phyloP scores from a whole-genome alignment of 2,797 vertebrate genomes.

The Mormyrus hasselquistii region DNA sequence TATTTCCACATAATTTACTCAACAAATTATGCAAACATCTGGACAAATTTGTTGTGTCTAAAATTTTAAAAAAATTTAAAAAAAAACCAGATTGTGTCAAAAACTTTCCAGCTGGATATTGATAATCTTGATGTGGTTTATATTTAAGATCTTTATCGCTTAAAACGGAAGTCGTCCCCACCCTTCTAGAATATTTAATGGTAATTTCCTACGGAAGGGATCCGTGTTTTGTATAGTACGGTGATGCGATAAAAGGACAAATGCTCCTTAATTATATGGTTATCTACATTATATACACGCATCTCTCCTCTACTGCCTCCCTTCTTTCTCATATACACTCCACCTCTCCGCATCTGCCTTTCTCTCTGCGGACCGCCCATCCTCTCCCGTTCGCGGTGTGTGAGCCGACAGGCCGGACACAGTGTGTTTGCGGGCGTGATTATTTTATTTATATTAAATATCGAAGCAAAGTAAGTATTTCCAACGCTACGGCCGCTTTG shows the following conservation, averaged over 20 bases:
- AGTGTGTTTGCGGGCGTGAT: neutral
- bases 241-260: neutral
- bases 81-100: neutral
- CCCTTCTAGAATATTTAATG: neutral
- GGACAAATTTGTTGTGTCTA: neutral
- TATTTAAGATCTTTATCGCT: neutral
- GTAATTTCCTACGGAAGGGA: neutral
- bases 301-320: neutral
- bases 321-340: neutral
- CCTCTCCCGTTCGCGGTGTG: neutral
- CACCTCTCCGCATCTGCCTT: neutral
- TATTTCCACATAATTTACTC: neutral
- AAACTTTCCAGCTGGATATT: neutral
- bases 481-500: neutral
- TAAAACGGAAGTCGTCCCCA: neutral
- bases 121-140: neutral
- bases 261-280: neutral
- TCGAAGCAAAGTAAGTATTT: neutral
- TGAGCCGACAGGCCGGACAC: neutral
- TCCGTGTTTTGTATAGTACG: neutral
- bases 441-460: neutral
- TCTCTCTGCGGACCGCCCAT: neutral
- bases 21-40: neutral
- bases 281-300: neutral
- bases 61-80: neutral